Percentiles rank a stretch among this genome's conserved stretches.
Evolutionary conservation across 1,140 invertebrate species (phyloP).

Genomic region (Sarcophaga peregrina): DNA sequence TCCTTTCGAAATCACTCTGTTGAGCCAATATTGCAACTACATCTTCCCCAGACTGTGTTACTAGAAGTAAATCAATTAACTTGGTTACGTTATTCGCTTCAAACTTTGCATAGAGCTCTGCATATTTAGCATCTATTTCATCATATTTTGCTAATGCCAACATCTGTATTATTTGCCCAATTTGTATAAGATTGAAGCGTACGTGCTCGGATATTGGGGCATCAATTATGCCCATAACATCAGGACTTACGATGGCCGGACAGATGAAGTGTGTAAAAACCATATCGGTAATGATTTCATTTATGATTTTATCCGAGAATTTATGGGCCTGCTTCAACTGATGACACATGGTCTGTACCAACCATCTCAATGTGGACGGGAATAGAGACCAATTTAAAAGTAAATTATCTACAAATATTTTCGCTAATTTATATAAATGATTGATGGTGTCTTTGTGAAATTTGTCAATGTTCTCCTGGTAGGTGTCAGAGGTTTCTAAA

Average conservation of each 20-base stretch:
- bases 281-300: constrained; percentile 89
- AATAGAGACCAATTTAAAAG: constrained; percentile 91
- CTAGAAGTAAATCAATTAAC: constrained; percentile 76
- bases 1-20: constrained; percentile 71
- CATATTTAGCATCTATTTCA: constrained; percentile 77
- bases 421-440: constrained; percentile 81
- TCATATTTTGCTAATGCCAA: constrained; percentile 88
- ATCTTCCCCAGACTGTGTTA: constrained; percentile 70
- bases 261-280: constrained; percentile 96
- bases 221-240: constrained; percentile 95
- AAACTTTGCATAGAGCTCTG: constrained; percentile 81
- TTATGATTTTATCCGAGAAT: constrained; percentile 75
- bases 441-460: constrained; percentile 84
- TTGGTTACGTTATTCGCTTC: constrained; percentile 81
- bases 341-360: constrained; percentile 81
- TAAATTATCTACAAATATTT: constrained; percentile 86
- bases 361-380: constrained; percentile 84
- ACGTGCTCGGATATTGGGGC: constrained; percentile 91
- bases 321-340: constrained; percentile 75
- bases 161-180: constrained; percentile 90
- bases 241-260: constrained; percentile 95
- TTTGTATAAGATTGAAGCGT: constrained; percentile 92
- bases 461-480: constrained; percentile 76
- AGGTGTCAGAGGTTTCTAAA: constrained; percentile 76
- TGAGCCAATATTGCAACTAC: constrained; percentile 71